Conservation (phyloP, 2,888 invertebrate species). For the Pristionchus arcanus region DNA sequence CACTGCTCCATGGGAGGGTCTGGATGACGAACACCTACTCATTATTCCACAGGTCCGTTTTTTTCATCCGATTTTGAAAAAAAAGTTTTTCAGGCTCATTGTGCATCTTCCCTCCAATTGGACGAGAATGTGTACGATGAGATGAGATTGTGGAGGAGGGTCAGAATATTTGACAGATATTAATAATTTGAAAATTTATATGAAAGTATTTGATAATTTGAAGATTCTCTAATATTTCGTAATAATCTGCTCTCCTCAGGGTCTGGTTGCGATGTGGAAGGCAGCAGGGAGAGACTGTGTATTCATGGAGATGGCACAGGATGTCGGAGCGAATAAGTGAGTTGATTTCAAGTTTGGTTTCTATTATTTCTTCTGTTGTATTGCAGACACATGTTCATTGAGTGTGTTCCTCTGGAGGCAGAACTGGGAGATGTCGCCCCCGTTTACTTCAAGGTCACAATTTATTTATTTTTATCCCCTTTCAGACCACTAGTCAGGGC, state of each 20-base stretch:
- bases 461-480: not conserved
- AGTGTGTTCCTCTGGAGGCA: slow-evolving; percentile 91
- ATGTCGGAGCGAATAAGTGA: slow-evolving; percentile 83
- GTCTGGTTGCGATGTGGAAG: slow-evolving; percentile 88
- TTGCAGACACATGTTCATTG: slow-evolving; percentile 87
- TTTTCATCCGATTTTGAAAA: not conserved
- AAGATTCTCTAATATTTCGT: not conserved
- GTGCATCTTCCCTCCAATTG: slow-evolving; percentile 88
- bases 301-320: slow-evolving; percentile 91
- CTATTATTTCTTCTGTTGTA: not conserved
- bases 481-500: not conserved
- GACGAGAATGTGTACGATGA: slow-evolving; percentile 97
- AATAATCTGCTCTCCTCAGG: slow-evolving; percentile 54
- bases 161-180: slow-evolving; percentile 14
- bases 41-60: slow-evolving; percentile 84
- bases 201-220: too few relatives aligned
- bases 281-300: slow-evolving; percentile 87
- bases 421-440: slow-evolving; percentile 92
- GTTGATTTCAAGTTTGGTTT: not conserved
- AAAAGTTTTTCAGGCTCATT: slow-evolving; percentile 82
- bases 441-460: slow-evolving; percentile 92
- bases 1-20: slow-evolving; percentile 88
- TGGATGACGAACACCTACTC: slow-evolving; percentile 90
- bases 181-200: too few relatives aligned
- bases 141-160: slow-evolving; percentile 87